Evolutionary conservation across 1,140 invertebrate genomes (phyloP), one percentile per base, ranked within the genome.

Genomic region (Antheraea mylitta): DNA sequence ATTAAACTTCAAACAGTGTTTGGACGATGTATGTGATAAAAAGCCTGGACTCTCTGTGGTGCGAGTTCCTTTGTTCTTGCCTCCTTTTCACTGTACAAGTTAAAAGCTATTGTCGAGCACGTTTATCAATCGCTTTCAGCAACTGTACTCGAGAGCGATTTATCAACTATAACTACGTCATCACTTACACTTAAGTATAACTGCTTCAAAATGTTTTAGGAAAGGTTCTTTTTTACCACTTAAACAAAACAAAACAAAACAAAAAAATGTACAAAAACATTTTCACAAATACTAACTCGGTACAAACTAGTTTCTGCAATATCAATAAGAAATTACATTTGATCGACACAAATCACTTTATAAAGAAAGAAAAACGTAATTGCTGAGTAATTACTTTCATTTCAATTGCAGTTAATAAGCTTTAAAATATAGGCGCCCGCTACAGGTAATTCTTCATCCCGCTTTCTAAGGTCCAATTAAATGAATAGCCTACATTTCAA

Each of bases 391-490:
- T 53, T 53, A 53, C 45, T 53, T 53, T 53, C 16, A n/a, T 53
- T 53, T 53, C 11, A 53, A 53, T 53, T 13, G 45, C 9, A 53
- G 11, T n/a, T 53, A 53, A 53, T 53, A 53, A 53, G 45, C 45
- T 53, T 53, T 53, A 53, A 9, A 42, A 53, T 53, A 53, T 16
- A n/a, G 5, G 45, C 16, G 13, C 45, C 11, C 45, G 16, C 45
- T 53, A 37, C 30, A 63, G 61, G 30, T 11, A 63, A 63, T 63
- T 63, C 13, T 18, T 63, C 61, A 63, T 63, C 61, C 61, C 37
- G 61, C 22, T 63, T 63, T 63, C 61, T 63, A 37, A 37, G 61
- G 61, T 63, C 61, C 61, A 63, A 63, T 63, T 63, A 63, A 63
- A 63, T 63, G 61, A 30, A 63, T 63, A 63, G 37, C 61, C 61